These are phyloP conservation scores for Rhinopomastus cyanomelas DNA, from an alignment of 2,113 vertebrate species.

Conservation along the genomic window DNA sequence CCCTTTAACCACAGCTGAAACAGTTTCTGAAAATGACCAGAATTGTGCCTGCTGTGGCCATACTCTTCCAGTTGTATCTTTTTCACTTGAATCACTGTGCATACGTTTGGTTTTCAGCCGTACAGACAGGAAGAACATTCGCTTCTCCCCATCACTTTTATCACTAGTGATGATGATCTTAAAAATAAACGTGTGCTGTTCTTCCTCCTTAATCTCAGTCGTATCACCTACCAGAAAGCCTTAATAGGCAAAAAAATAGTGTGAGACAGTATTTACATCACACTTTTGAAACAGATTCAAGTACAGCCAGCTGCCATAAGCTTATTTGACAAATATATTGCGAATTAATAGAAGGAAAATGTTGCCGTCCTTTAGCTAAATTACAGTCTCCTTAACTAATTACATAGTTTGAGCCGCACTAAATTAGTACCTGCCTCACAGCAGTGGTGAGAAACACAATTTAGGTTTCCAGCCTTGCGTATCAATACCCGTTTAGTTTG, in stretches of 20 bases:
- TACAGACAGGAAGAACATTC: neutral
- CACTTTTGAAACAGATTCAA: conserved; percentile 60
- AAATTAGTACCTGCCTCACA: conserved; percentile 33
- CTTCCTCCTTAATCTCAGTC: conserved; percentile 39
- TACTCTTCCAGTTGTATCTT: neutral
- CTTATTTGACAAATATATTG: conserved; percentile 57
- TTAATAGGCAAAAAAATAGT: conserved; percentile 53
- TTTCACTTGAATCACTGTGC: neutral
- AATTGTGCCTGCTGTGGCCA: neutral
- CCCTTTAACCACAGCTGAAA: conserved; percentile 21
- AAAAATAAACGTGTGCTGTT: conserved; percentile 54
- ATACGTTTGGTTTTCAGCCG: neutral
- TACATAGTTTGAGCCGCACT: neutral
- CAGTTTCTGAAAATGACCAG: neutral
- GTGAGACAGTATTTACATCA: conserved; percentile 65
- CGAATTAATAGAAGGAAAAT: conserved; percentile 36
- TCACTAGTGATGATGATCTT: conserved; percentile 21
- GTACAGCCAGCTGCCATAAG: conserved; percentile 48
- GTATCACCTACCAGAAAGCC: conserved; percentile 58
- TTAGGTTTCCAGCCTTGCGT: neutral
- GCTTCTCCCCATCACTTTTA: neutral
- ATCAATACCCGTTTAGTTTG: neutral
- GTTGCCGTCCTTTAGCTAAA: neutral
- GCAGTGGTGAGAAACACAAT: neutral
- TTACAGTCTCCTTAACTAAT: conserved; percentile 9